Percentiles rank a stretch among this genome's conserved stretches.
phyloP scores from a whole-genome alignment of 1,140 invertebrate species.

The Eurytemora carolleeae region DNA sequence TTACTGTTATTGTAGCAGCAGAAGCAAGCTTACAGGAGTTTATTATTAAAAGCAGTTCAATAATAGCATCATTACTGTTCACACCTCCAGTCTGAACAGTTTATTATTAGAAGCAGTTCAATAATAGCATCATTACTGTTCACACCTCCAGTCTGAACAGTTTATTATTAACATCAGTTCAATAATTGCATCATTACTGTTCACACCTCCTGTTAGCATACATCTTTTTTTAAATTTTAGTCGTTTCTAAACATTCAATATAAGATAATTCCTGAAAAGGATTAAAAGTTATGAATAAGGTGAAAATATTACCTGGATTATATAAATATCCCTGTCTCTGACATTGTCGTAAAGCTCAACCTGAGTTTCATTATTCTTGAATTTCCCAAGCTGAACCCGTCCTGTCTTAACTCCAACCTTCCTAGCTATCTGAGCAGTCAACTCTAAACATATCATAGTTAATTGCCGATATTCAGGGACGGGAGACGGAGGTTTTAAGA shows the following conservation, averaged over 20 bases:
- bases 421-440: slow-evolving; percentile 2
- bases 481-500: too few species aligned
- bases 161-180: slow-evolving; percentile 5
- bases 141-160: background rate
- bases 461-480: too few species aligned
- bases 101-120: slow-evolving; percentile 3
- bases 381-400: background rate
- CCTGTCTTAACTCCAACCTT: slow-evolving; percentile 6
- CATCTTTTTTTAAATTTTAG: too few species aligned
- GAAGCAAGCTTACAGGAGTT: slow-evolving; percentile 8
- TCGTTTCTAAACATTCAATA: too few species aligned
- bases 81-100: slow-evolving; percentile 2
- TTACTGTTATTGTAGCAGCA: slow-evolving; percentile 1
- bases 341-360: slow-evolving; percentile 8
- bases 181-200: slow-evolving; percentile 4
- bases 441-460: background rate
- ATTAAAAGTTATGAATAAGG: too few species aligned
- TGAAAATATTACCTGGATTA: background rate
- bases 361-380: slow-evolving; percentile 2
- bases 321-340: background rate
- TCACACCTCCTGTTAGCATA: background rate
- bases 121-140: slow-evolving; percentile 5
- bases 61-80: slow-evolving; percentile 2
- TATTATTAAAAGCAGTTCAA: slow-evolving; percentile 2
- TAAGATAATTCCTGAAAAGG: too few species aligned